Evolutionary conservation across 2,797 vertebrate genomes (phyloP), one percentile per base, ranked within the genome.

Genomic region (Hephaestus fuliginosus): DNA sequence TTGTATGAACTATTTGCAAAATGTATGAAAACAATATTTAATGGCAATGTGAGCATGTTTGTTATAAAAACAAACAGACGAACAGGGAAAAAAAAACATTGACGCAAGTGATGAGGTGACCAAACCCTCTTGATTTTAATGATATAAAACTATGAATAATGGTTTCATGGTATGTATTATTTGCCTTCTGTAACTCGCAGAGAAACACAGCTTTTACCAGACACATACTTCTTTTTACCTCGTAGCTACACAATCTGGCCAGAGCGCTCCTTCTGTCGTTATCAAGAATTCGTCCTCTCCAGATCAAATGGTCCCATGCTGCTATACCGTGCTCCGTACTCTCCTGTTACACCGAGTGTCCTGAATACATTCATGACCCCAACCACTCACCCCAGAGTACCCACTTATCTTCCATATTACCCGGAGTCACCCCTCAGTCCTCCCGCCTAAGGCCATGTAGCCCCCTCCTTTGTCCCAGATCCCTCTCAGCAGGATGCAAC

Each of bases 381-480:
- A 72, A 52, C 66, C 74, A 70, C 66, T 89, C 79, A 89, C 84
- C 83, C 87, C 72, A 65, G 78, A 89, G 82, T 80, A 84, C 85
- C 83, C 88, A 92, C 88, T 92, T 90, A 91, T 91, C 82, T 84
- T 90, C 63, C 70, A 76, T 68, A 75, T 86, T 85, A 90, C 83
- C 82, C 65, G 2, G 67, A 74, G 74, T 88, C 86, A 88, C 88
- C 91, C 88, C 85, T 80, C 22, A 68, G 73, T 80, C 83, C 52
- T 64, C 20, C 25, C 1, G 57, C 88, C 90, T 74, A 7, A 74
- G 78, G 89, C 87, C 70, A 25, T 53, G 46, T 52, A 72, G 60
- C 87, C 85, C 89, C 89, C 88, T 81, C 78, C 85, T 87, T 89
- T 93, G 92, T 94, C 94, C 90, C 82, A 93, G 81, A 93, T 92